Conservation (phyloP, 2,113 vertebrate species). For the Chloebia gouldiae region DNA sequence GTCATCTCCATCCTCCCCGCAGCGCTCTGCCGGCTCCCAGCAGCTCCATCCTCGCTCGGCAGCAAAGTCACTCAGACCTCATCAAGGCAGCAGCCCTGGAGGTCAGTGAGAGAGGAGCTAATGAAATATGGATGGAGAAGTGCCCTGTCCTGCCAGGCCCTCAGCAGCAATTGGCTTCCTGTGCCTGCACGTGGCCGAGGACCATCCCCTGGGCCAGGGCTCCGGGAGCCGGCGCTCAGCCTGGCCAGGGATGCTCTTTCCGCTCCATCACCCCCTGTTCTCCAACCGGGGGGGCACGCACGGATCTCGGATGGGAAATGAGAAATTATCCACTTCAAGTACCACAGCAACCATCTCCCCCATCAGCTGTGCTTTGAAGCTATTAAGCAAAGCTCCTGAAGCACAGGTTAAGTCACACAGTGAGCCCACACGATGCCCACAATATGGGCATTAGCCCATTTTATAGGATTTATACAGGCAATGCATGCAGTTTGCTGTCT, state of each 20-base stretch:
- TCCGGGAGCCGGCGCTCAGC: not conserved
- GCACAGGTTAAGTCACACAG: not conserved
- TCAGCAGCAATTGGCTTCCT: accelerated
- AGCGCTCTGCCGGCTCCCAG: accelerated
- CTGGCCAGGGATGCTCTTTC: not conserved
- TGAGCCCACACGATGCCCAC: not conserved
- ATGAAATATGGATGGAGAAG: not conserved
- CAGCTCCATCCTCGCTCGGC: not conserved
- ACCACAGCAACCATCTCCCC: not conserved
- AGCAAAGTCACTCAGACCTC: accelerated
- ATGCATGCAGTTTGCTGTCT: not conserved
- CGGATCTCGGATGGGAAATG: not conserved
- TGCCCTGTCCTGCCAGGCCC: not conserved
- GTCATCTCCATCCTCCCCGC: accelerated
- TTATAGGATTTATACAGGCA: not conserved
- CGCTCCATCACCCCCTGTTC: not conserved
- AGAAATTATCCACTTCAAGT: not conserved
- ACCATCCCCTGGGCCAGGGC: accelerated
- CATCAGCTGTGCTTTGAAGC: not conserved
- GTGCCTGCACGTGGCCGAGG: accelerated
- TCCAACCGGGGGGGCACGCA: accelerated
- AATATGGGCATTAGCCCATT: not conserved
- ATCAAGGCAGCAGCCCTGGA: not conserved
- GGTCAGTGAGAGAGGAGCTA: accelerated
- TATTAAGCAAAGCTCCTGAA: not conserved